These are phyloP conservation scores for Cybosia mesomella DNA, from an alignment of 2,888 invertebrate species.

Conservation along the genomic window DNA sequence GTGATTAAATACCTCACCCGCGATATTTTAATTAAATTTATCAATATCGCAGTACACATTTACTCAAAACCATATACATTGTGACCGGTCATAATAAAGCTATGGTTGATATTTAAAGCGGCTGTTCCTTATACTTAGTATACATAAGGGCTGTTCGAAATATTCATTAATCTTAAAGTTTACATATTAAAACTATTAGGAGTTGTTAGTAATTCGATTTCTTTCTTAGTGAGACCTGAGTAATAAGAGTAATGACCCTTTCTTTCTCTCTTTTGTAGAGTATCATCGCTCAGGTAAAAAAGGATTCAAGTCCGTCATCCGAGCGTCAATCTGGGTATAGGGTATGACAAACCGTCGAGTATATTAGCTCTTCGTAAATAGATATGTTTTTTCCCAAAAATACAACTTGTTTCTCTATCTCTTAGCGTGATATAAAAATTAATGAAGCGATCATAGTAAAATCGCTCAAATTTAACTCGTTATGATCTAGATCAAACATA, in stretches of 20 bases:
- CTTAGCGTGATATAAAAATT: neutral
- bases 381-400: no score
- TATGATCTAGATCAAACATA: no score
- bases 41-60: slow-evolving; percentile 28
- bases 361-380: no score
- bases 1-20: slow-evolving; percentile 72
- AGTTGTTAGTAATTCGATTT: neutral
- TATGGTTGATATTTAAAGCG: neutral
- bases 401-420: neutral
- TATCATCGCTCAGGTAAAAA: no score
- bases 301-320: no score
- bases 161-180: neutral
- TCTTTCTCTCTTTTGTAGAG: no score
- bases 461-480: neutral
- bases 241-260: neutral
- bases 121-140: no score
- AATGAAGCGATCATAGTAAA: neutral
- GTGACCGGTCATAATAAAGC: slow-evolving; percentile 10
- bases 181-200: neutral
- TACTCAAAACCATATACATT: slow-evolving; percentile 25
- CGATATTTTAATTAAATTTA: slow-evolving; percentile 62
- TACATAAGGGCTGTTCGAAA: no score
- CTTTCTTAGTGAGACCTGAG: neutral
- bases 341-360: no score
- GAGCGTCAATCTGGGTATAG: no score